Evolutionary conservation across 2,888 invertebrate genomes (phyloP).

Genomic region (Ommatoiulus sabulosus): DNA sequence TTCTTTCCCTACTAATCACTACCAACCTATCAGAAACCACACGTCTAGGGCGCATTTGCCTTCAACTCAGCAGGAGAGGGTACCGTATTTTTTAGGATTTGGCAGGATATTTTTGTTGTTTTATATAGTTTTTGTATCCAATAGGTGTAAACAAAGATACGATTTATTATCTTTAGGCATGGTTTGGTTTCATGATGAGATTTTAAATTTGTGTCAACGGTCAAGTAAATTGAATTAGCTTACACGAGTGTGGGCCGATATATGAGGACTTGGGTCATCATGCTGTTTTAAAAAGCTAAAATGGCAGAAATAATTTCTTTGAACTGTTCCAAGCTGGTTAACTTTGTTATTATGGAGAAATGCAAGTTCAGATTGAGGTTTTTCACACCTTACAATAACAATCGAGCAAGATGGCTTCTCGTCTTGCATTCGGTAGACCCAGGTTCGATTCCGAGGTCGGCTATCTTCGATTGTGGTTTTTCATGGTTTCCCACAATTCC

Average conservation of each 20-base stretch:
- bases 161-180: not conserved
- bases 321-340: too few species aligned
- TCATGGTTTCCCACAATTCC: too few species aligned
- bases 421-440: too few species aligned
- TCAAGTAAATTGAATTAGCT: not conserved
- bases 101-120: not conserved
- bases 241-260: not conserved
- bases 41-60: not conserved
- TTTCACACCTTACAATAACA: too few species aligned
- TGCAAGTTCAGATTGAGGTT: too few species aligned
- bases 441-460: too few species aligned
- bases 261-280: not conserved
- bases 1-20: not conserved
- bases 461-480: too few species aligned
- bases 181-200: not conserved
- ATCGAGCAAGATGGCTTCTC: too few species aligned
- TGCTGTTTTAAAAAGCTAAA: too few species aligned
- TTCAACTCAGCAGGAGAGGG: not conserved
- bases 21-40: not conserved
- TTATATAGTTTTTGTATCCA: not conserved
- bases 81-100: not conserved
- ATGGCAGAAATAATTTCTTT: too few species aligned
- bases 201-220: not conserved
- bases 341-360: too few species aligned
- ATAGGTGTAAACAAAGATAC: not conserved